Percentiles rank a stretch among this genome's conserved stretches.
These are phyloP conservation scores for Dicyrtoma fusca DNA, from an alignment of 2,888 invertebrate species.

Conservation along the genomic window DNA sequence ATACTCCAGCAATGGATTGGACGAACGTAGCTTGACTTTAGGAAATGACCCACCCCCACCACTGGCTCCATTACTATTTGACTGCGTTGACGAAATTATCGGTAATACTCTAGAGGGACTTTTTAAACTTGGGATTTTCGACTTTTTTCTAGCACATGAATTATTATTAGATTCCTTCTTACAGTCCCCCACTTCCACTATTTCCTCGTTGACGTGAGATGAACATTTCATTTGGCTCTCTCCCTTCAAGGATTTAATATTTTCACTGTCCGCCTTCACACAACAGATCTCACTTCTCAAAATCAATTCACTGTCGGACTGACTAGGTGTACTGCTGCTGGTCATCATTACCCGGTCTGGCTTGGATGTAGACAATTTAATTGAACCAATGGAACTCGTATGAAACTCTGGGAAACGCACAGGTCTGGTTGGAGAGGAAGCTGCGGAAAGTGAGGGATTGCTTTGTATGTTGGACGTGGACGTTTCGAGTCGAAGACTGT, in stretches of 20 bases:
- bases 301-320: background rate
- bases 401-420: background rate
- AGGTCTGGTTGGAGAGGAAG: background rate
- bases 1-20: conserved; percentile 27
- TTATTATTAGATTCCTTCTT: background rate
- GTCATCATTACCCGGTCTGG: background rate
- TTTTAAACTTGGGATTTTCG: conserved; percentile 26
- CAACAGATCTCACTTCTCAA: background rate
- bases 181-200: background rate
- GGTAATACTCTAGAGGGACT: conserved; percentile 11
- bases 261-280: background rate
- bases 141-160: background rate
- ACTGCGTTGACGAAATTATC: background rate
- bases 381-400: background rate
- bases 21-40: conserved; percentile 33
- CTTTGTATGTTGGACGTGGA: background rate
- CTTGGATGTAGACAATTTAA: background rate
- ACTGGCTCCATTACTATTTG: background rate
- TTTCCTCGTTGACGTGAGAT: background rate
- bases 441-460: background rate
- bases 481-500: background rate
- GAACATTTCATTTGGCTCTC: background rate
- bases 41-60: conserved; percentile 40
- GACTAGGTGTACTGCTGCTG: conserved; percentile 9
- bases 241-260: background rate